Conservation (phyloP, 2,113 vertebrate genomes). For the Macquaria australasica region DNA sequence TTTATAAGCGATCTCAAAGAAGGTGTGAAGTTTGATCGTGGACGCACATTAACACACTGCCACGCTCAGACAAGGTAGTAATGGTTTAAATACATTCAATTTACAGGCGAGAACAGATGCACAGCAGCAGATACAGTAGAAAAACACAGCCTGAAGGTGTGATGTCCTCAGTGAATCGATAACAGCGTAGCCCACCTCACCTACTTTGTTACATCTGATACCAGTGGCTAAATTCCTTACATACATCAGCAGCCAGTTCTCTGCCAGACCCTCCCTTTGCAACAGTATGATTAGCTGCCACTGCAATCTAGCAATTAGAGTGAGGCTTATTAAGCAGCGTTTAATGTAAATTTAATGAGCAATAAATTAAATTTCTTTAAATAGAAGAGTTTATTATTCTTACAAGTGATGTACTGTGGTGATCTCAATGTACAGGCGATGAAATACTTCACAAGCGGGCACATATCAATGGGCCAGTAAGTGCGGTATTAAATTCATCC, state of each 20-base stretch:
- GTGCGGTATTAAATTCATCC: slow-evolving; percentile 69
- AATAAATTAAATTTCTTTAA: slow-evolving; percentile 83
- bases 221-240: slow-evolving; percentile 45
- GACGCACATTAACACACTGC: slow-evolving; percentile 34
- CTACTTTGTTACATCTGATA: slow-evolving; percentile 39
- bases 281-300: slow-evolving; percentile 77
- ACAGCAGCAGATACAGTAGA: slow-evolving; percentile 1
- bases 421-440: slow-evolving; percentile 70
- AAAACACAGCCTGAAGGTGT: background rate
- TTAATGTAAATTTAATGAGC: slow-evolving; percentile 87
- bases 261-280: slow-evolving; percentile 46
- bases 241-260: slow-evolving; percentile 62
- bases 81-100: slow-evolving; percentile 38
- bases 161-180: slow-evolving; percentile 33
- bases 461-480: slow-evolving; percentile 77
- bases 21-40: slow-evolving; percentile 27
- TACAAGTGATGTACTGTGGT: slow-evolving; percentile 78
- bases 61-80: slow-evolving; percentile 2
- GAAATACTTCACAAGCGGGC: slow-evolving; percentile 71
- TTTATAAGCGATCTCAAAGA: slow-evolving; percentile 29
- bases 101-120: slow-evolving; percentile 26
- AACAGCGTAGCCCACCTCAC: slow-evolving; percentile 19
- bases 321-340: slow-evolving; percentile 82
- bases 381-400: slow-evolving; percentile 84
- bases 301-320: slow-evolving; percentile 82